A percentile compares a stretch with the other conserved stretches of the same genome.
Conservation (phyloP, 2,113 vertebrate species). For the Notothenia rossii region DNA sequence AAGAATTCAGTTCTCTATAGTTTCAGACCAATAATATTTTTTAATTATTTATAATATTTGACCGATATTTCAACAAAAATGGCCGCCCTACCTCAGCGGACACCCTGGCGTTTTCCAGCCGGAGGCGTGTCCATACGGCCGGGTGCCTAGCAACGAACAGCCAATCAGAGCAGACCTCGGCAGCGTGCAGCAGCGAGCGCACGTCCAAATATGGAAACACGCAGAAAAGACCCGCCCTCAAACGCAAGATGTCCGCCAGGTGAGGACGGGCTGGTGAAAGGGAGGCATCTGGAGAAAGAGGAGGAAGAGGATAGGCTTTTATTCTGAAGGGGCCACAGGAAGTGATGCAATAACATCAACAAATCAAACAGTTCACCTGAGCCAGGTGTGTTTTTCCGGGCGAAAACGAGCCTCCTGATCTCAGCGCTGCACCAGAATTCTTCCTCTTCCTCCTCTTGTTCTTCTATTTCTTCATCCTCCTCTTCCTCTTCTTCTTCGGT, state of each 20-base stretch:
- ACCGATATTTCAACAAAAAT: no score
- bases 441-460: slow-evolving; percentile 46
- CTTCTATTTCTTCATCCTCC: slow-evolving; percentile 61
- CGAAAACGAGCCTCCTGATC: slow-evolving; percentile 41
- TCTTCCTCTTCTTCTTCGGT: slow-evolving; percentile 37
- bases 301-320: not conserved
- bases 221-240: slow-evolving; percentile 91
- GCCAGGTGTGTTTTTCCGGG: slow-evolving; percentile 46
- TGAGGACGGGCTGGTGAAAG: slow-evolving; percentile 54
- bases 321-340: slow-evolving; percentile 12
- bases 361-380: slow-evolving; percentile 35
- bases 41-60: no score
- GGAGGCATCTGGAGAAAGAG: slow-evolving; percentile 20
- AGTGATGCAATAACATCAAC: not conserved
- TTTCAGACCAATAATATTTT: no score
- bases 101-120: slow-evolving; percentile 90
- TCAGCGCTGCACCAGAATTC: slow-evolving; percentile 57
- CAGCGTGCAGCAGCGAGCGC: slow-evolving; percentile 86
- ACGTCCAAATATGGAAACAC: slow-evolving; percentile 94
- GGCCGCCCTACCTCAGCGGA: slow-evolving; percentile 66
- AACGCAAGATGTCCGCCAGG: slow-evolving; percentile 88
- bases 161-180: slow-evolving; percentile 93
- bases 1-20: no score
- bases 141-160: slow-evolving; percentile 92
- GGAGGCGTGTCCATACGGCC: slow-evolving; percentile 90